Evolutionary conservation across 2,113 vertebrate species (phyloP).

Genomic region (Hippocampus guttulatus): DNA sequence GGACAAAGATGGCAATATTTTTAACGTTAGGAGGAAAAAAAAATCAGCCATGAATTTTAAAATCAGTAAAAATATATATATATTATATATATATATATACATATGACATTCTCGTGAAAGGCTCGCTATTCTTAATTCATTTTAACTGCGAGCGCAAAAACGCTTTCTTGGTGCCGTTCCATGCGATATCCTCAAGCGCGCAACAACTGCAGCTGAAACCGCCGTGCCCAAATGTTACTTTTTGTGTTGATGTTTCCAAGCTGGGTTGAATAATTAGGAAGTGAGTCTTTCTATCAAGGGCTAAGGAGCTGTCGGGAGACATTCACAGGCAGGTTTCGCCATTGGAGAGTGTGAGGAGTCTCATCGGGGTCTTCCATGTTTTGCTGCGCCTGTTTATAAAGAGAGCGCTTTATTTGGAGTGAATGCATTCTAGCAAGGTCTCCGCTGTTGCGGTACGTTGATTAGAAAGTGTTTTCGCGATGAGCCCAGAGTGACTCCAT

Average conservation of each 20-base stretch:
- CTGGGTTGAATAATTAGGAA: slow-evolving; percentile 70
- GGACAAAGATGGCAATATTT: slow-evolving; percentile 31
- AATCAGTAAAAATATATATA: no score
- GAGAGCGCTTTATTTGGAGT: slow-evolving; percentile 71
- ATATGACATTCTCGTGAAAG: no score
- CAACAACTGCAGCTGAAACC: slow-evolving; percentile 22
- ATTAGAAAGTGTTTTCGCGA: slow-evolving; percentile 76
- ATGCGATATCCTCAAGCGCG: background rate
- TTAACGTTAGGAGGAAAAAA: background rate
- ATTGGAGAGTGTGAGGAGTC: slow-evolving; percentile 71
- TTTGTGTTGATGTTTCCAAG: slow-evolving; percentile 64
- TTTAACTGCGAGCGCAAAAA: no score
- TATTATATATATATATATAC: no score
- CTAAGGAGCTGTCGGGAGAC: slow-evolving; percentile 74
- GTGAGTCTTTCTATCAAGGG: slow-evolving; percentile 68
- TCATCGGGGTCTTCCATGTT: slow-evolving; percentile 72
- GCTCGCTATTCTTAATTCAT: no score
- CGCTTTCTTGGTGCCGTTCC: no score
- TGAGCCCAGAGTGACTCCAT: slow-evolving; percentile 71
- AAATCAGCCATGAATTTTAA: no score
- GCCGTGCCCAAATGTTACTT: slow-evolving; percentile 54
- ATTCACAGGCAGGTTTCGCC: slow-evolving; percentile 73
- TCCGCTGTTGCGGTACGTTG: slow-evolving; percentile 72
- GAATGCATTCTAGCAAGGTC: slow-evolving; percentile 74
- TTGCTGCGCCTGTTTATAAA: slow-evolving; percentile 69